Conservation (phyloP, 2,797 vertebrate genomes). For the Phataginus tetradactyla region DNA sequence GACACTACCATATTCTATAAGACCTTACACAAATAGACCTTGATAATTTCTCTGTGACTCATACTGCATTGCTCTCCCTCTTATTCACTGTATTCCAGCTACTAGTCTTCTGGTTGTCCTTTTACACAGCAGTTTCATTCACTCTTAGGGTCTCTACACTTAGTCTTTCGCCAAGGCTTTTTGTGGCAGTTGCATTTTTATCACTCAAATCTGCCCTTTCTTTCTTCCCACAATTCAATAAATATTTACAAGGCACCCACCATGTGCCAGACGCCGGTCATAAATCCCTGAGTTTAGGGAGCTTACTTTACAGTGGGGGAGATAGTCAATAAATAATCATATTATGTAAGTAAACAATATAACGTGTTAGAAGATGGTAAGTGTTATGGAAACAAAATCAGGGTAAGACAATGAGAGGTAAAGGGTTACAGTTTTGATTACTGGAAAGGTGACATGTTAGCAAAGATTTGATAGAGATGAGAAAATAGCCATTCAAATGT, state of each 20-base stretch:
- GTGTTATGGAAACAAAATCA: background rate
- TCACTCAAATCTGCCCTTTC: background rate
- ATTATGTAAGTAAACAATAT: background rate
- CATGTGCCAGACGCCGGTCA: background rate
- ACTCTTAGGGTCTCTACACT: background rate
- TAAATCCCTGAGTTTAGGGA: background rate
- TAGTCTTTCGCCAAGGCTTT: background rate
- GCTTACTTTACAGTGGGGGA: background rate
- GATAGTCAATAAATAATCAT: background rate
- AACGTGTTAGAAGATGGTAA: background rate
- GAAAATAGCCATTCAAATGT: background rate
- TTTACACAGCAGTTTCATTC: background rate
- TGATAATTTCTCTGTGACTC: background rate
- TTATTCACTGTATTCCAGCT: background rate
- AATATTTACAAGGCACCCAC: background rate
- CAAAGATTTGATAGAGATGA: background rate
- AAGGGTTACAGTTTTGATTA: background rate
- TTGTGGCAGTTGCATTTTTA: background rate
- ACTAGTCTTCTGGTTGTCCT: background rate
- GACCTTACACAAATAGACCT: too few species aligned
- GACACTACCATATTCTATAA: background rate
- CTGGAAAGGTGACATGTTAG: background rate
- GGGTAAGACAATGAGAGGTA: background rate
- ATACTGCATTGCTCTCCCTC: background rate
- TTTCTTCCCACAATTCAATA: background rate